Base-by-base conservation (phyloP, 35 echinoderm and acorn worm genomes). In the Heliocidaris tuberculata region DNA sequence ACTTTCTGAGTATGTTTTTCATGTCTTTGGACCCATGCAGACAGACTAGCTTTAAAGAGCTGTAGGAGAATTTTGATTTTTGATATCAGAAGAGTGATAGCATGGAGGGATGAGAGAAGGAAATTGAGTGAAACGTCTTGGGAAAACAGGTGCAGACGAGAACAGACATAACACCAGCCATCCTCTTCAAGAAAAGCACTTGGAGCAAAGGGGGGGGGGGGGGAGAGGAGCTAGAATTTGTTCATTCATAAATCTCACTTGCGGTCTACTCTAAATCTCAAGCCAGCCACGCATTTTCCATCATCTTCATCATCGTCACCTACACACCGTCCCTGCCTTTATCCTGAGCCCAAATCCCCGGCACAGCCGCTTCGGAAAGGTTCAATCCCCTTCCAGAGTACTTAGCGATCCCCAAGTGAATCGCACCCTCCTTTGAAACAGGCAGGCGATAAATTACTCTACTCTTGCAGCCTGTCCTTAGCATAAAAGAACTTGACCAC, bases 71-170 rank as follows among this genome's bases (percentile, higher is more conserved):
- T n/a, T 27, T 78, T 5, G 27, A 78, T n/a, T 6, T 78, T 78
- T n/a, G 21, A 19, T 21, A 78, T 78, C 65, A 89, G 87, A 32
- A 32, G 87, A 89, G 87, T 47, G 31, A 32, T 89, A 42, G 31
- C 31, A 47, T 47, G 30, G 31, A 48, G 87, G 87, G 87, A 89
- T 89, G 87, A 89, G 19, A 32, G 87, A 48, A 89, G 87, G 87
- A 89, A 89, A 89, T 89, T 89, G 87, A 48, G 31, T 89, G 87
- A 48, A 89, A 89, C 87, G 16, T 89, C 87, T 47, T 47, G 87
- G 87, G 87, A 89, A 24, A 89, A 89, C 87, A 89, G 87, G 87
- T 89, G 87, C 47, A 89, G 87, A 89, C 87, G 32, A 78, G 17
- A 17, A 24, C 65, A 78, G 65, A 78, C 65, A 78, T 78, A 27